phyloP scores from a whole-genome alignment of 2,797 vertebrate species.

The Potorous gilbertii region DNA sequence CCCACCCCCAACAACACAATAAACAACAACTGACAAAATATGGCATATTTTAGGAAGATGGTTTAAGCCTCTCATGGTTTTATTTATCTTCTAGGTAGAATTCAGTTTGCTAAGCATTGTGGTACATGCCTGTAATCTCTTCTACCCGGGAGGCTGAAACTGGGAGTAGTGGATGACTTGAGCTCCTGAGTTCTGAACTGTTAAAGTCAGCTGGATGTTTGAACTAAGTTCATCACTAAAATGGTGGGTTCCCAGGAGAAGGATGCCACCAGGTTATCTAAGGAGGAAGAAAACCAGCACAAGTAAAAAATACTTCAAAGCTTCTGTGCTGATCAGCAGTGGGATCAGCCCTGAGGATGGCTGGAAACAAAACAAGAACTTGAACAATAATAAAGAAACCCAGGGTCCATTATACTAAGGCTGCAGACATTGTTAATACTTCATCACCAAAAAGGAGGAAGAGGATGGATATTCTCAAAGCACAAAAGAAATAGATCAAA shows the following conservation, averaged over 20 bases:
- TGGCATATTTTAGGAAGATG: neutral
- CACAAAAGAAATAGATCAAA: neutral
- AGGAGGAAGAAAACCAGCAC: neutral
- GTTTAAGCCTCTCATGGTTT: neutral
- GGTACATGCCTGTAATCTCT: too few species aligned
- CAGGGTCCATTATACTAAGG: neutral
- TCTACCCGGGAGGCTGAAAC: too few species aligned
- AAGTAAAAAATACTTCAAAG: neutral
- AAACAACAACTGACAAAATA: neutral
- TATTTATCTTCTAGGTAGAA: neutral
- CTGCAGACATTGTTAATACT: neutral
- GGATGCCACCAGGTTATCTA: neutral
- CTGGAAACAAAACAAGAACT: neutral
- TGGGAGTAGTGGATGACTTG: too few species aligned
- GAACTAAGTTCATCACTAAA: neutral
- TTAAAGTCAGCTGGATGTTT: too few species aligned
- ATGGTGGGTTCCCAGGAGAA: neutral
- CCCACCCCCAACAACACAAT: neutral
- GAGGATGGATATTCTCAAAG: neutral
- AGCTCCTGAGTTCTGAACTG: too few species aligned
- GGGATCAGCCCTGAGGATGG: neutral
- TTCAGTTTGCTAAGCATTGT: neutral
- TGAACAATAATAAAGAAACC: neutral
- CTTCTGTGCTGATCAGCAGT: neutral
- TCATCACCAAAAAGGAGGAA: neutral